Conservation (phyloP, 2,113 vertebrate species). For the Hemiscyllium ocellatum region DNA sequence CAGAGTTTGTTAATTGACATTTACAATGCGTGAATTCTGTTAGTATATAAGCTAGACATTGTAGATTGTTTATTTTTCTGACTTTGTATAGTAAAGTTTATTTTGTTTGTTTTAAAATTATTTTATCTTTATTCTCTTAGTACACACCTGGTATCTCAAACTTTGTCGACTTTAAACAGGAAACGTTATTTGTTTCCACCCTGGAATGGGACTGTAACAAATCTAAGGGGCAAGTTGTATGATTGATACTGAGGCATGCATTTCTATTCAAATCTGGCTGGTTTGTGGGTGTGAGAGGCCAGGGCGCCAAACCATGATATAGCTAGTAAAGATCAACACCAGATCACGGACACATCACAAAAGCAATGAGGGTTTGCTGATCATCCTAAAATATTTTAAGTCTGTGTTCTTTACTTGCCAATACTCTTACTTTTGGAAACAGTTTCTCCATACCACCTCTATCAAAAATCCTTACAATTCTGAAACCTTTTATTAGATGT, state of each 20-base stretch:
- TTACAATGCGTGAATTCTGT: no score
- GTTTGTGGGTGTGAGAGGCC: not conserved
- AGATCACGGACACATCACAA: not conserved
- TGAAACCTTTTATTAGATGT: not conserved
- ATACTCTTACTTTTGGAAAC: not conserved
- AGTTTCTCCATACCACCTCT: not conserved
- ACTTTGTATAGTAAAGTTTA: no score
- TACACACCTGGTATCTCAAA: no score
- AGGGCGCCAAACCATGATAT: not conserved
- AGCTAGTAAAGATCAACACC: not conserved
- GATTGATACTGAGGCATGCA: not conserved
- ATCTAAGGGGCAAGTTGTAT: not conserved
- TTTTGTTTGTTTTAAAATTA: no score
- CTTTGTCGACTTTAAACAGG: no score
- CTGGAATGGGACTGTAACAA: not conserved
- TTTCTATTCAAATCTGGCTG: no score
- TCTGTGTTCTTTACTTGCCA: not conserved
- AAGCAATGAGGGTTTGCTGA: not conserved
- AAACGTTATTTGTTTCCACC: no score
- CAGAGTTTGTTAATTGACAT: no score
- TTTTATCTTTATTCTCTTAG: no score
- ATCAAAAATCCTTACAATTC: not conserved
- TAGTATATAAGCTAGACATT: no score
- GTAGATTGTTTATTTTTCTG: no score
- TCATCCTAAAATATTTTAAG: not conserved